A percentile compares a stretch with the other conserved stretches of the same genome.
Conservation (phyloP, 1,140 invertebrate genomes). For the Sycophaga agraensis region DNA sequence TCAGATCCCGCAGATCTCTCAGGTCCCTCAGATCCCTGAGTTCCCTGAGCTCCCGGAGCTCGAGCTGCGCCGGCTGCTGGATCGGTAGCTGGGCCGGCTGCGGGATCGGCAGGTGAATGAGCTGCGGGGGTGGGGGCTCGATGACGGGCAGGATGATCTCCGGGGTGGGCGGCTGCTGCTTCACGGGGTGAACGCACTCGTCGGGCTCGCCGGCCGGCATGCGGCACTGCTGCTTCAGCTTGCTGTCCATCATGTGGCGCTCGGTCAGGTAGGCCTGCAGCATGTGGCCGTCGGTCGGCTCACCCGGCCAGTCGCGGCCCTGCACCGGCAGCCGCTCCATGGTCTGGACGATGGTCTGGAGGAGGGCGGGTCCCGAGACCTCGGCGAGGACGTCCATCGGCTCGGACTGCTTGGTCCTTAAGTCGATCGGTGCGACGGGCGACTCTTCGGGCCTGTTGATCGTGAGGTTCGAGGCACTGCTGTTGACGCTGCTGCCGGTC, state of each 20-base stretch:
- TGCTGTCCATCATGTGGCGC: slow-evolving; percentile 70
- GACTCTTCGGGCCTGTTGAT: slow-evolving; percentile 40
- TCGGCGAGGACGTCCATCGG: slow-evolving; percentile 64
- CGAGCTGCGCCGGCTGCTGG: too few relatives aligned
- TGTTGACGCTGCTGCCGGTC: not conserved
- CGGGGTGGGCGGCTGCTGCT: not conserved
- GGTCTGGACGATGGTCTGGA: slow-evolving; percentile 67
- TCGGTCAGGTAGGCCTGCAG: slow-evolving; percentile 76
- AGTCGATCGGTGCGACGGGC: too few relatives aligned
- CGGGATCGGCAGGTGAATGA: too few relatives aligned
- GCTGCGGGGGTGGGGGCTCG: not conserved
- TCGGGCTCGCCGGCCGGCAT: too few relatives aligned
- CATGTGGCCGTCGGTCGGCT: slow-evolving; percentile 56
- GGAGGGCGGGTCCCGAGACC: slow-evolving; percentile 63
- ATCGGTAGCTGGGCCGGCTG: too few relatives aligned
- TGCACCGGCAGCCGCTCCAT: slow-evolving; percentile 64
- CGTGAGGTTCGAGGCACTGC: slow-evolving; percentile 36
- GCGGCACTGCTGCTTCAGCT: slow-evolving; percentile 69
- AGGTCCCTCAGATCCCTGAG: not conserved
- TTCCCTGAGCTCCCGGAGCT: too few relatives aligned
- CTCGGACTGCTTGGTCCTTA: slow-evolving; percentile 38
- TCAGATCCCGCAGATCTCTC: too few relatives aligned
- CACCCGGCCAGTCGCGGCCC: slow-evolving; percentile 58
- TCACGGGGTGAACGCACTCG: not conserved
- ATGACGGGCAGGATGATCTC: not conserved